Base-by-base conservation (phyloP, 2,888 invertebrate genomes). In the Drosophila bunnanda region DNA sequence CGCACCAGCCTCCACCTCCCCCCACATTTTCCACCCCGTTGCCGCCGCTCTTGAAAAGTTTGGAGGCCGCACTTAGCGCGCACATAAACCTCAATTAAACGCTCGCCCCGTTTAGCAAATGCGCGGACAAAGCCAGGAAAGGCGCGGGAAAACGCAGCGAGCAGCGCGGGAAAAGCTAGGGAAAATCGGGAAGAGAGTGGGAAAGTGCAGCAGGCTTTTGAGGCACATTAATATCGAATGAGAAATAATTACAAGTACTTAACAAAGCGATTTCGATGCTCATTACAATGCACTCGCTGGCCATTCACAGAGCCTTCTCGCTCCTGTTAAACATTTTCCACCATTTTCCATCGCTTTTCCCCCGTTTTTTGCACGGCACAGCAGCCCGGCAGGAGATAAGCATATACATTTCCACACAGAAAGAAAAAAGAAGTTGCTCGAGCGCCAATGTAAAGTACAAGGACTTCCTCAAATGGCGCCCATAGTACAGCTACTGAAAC, bases 31-130 rank as follows among this genome's bases (percentile, higher is more conserved):
- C 20, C 59, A 13, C 15, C 48, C 36, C 43, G 43, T 17, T 61
- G 22, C 22, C 34, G 8, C 10, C 48, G 55, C 55, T 46, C 46
- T 67, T 68, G 41, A 50, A 74, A 75, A 65, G 59, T 78, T 76
- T 58, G 48, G 66, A 58, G 70, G 58, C 65, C 65, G 64, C 80
- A 78, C 76, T 76, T 62, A 60, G 59, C 50, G 59, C 38, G 43
- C 39, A 32, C 62, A 72, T 84, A 79, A 81, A 70, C 61, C 69
- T 52, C 77, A 82, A 81, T 84, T 81, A 74, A 68, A 58, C 32
- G 25, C 41, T 57, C 20, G 52, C 68, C 34, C 32, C 28, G 41
- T 25, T 61, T 61, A 61, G 60, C 34, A 52, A 52, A 50, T 50
- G 50, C 50, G 32, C 22, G 20, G 17, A 46, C 44, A 64, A 64